Base-by-base conservation (phyloP, 1,140 invertebrate genomes). In the Phortica variegata region DNA sequence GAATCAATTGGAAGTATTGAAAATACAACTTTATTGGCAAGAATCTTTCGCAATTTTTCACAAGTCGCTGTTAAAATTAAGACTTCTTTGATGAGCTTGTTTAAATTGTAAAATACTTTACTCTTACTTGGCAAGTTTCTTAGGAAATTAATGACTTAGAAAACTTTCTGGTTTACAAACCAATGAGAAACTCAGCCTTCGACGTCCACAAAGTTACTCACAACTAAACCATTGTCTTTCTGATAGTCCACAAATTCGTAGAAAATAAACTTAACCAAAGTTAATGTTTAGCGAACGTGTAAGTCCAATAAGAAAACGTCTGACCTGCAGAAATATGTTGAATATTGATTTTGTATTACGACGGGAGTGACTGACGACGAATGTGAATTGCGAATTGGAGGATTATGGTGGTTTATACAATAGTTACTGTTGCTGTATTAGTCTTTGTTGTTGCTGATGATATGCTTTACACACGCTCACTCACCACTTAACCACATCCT, bases 321-420 rank as follows among this genome's bases (percentile, higher is more conserved):
- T n/a, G n/a, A n/a, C n/a, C n/a, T n/a, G n/a, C n/a, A n/a, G n/a
- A n/a, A n/a, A n/a, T n/a, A n/a, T 32, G 45, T 56, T 51, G 43
- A 32, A 46, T 63, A 63, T 63, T 63, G 61, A 63, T 63, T 63
- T 63, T 63, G 54, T 56, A 45, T 34, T 46, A 33, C 43, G 34
- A 37, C 26, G 12, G 6, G 6, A 7, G 26, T 29, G 6, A 7
- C 20, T 21, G 40, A 31, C 21, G 26, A 26, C 36, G 19, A 39
- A 9, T 45, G 44, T 20, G 20, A 16, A 38, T 34, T 29, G 4
- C 26, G 12, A 17, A 9, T 31, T 43, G 41, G 20, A 18, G 17
- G 21, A 43, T 38, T 38, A 46, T 29, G 26, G 6, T 29, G 26
- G 6, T 29, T 29, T 23, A 13, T 47, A 40, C 39, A 52, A 55